Conservation (phyloP, 2,888 invertebrate species). For the Cylindroiulus punctatus region DNA sequence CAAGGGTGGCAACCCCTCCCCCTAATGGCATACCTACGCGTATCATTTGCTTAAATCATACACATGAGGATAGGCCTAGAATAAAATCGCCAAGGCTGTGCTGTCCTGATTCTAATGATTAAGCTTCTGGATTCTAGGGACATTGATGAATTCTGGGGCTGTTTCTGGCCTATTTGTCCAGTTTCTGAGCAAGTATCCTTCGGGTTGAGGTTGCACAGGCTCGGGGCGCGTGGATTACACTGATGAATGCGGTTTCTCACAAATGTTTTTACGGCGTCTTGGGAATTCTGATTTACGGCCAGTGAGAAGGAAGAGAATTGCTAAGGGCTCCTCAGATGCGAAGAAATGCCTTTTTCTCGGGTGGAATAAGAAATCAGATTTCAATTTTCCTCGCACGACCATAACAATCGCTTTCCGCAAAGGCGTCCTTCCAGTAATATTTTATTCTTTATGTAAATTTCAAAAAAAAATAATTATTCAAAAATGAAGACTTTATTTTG, state of each 20-base stretch:
- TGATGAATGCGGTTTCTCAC: slow-evolving; percentile 23
- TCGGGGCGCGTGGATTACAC: slow-evolving; percentile 3
- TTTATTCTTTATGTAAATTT: too few relatives aligned
- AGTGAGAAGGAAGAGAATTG: slow-evolving; percentile 6
- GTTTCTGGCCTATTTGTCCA: background rate
- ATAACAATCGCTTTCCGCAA: background rate
- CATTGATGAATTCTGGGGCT: background rate
- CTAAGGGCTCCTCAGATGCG: background rate
- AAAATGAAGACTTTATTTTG: background rate
- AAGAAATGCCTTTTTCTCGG: background rate
- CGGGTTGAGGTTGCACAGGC: background rate
- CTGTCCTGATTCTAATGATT: background rate
- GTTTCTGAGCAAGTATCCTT: background rate
- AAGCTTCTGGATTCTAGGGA: background rate
- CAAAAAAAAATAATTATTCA: background rate
- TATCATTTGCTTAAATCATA: background rate
- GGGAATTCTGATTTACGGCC: slow-evolving; percentile 33
- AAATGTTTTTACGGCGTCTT: slow-evolving; percentile 17
- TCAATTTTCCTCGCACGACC: background rate
- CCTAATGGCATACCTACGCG: background rate
- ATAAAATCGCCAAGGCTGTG: background rate
- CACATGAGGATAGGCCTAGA: background rate
- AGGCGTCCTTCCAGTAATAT: background rate
- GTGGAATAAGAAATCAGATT: background rate
- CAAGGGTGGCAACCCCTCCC: background rate